Base-by-base conservation (phyloP, 2,888 invertebrate species). In the Anaspis maculata region DNA sequence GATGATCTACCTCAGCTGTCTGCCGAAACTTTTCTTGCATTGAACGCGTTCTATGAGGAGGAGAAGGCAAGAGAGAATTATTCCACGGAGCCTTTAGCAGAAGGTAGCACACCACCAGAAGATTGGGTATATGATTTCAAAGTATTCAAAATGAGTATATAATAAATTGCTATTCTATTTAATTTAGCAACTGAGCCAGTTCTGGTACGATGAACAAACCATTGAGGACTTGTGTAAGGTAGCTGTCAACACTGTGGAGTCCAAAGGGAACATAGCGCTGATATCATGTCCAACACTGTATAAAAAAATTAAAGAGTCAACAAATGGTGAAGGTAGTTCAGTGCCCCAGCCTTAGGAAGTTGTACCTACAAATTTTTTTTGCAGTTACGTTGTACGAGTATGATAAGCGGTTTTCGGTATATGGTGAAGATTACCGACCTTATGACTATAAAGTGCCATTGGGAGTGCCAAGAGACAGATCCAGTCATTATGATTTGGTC, bases 171-270 rank as follows among this genome's bases (percentile, higher is more conserved):
- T 32, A 32, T 24, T 12, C 69, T 71, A n/a, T n/a, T n/a, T n/a
- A n/a, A n/a, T n/a, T 5, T 63, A 91, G 94, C 91, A 96, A 88
- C 68, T 96, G 23, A 94, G 94, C 57, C 96, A 96, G 66, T 96
- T 97, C 69, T 97, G 96, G 96, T 97, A 97, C 57, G 80, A 85
- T 54, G 80, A 86, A 23, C 62, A 70, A 2, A 96, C 96, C 0
- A 80, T 87, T 24, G 68, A 74, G 15, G 62, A 62, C 1, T 64
- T 96, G n/a, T 79, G 82, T 1, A 70, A 73, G 48, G 80, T 84
- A 36, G 77, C 79, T 4, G 57, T 79, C 26, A 64, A 69, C 40
- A 60, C 68, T 3, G 66, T 79, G 10, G 68, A 68, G 5, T 51
- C 64, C 5, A 64, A 68, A 22, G 79, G 77, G 1, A 76, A 71